phyloP scores from a whole-genome alignment of 2,888 invertebrate genomes.

The Drosophila pseudotalamancana region DNA sequence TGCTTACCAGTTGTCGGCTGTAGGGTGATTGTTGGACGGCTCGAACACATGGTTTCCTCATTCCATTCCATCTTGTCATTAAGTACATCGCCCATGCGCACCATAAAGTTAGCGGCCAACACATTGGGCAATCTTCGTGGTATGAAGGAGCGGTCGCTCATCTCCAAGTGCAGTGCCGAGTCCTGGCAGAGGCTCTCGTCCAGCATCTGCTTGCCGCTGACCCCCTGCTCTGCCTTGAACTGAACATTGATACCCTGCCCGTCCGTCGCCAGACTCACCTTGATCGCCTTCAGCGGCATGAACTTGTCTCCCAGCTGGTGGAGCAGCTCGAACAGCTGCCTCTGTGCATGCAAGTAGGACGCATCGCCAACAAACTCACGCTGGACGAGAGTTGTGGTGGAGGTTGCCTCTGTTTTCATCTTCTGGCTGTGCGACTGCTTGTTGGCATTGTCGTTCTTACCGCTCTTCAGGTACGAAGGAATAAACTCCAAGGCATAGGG shows the following conservation, averaged over 20 bases:
- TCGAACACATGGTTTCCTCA: conserved; percentile 1
- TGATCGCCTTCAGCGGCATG: conserved; percentile 40
- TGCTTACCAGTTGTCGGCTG: neutral
- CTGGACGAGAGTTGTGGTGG: conserved; percentile 36
- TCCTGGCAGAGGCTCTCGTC: conserved; percentile 34
- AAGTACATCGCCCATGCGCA: conserved; percentile 40
- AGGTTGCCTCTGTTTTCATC: conserved; percentile 34
- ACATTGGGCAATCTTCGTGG: conserved; percentile 41
- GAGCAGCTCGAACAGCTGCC: conserved; percentile 40
- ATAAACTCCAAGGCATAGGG: conserved; percentile 43
- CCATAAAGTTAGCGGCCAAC: conserved; percentile 46
- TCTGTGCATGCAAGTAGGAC: conserved; percentile 35
- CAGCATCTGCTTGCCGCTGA: conserved; percentile 14
- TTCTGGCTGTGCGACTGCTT: neutral
- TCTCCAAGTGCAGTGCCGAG: conserved; percentile 33
- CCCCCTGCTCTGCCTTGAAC: conserved; percentile 21
- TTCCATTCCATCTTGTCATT: conserved; percentile 36
- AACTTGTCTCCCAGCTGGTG: conserved; percentile 45
- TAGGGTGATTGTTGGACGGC: neutral
- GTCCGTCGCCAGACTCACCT: conserved; percentile 29
- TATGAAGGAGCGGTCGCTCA: conserved; percentile 29
- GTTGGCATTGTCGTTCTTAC: neutral
- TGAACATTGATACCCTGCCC: conserved; percentile 49
- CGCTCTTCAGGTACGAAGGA: conserved; percentile 30
- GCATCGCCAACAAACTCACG: conserved; percentile 32